Evolutionary conservation across 2,888 invertebrate species (phyloP).

Genomic region (Machimus atricapillus): DNA sequence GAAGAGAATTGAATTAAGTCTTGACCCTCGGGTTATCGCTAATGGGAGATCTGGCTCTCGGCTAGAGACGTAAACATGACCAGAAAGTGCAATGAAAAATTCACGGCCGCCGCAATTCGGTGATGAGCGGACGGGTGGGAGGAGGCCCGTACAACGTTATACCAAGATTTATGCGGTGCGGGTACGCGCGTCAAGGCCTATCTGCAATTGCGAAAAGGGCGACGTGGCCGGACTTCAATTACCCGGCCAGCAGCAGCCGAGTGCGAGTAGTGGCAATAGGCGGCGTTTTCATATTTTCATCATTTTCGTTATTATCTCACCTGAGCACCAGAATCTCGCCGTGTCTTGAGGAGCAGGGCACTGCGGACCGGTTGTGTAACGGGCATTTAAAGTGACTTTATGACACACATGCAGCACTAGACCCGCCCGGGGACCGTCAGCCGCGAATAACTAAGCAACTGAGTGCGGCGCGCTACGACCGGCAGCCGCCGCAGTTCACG

Average conservation of each 20-base stretch:
- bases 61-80: constrained; percentile 31
- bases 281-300: constrained; percentile 25
- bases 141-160: neutral
- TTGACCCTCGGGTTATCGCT: constrained; percentile 34
- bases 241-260: neutral
- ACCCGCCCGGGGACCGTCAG: constrained; percentile 15
- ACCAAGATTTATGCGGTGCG: neutral
- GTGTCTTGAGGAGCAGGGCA: neutral
- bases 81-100: constrained; percentile 33
- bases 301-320: constrained; percentile 6
- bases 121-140: neutral
- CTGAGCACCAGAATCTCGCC: constrained; percentile 3
- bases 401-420: constrained; percentile 24
- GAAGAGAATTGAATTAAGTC: constrained; percentile 4
- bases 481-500: neutral
- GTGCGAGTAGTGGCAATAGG: neutral
- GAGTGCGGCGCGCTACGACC: neutral
- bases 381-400: constrained; percentile 34
- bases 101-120: constrained; percentile 2
- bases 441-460: neutral
- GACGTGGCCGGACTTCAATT: constrained; percentile 24
- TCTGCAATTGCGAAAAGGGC: constrained; percentile 30
- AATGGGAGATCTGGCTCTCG: constrained; percentile 21
- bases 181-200: constrained; percentile 2
- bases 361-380: constrained; percentile 21